Conservation (phyloP, 2,113 vertebrate species). For the Dryoscopus gambensis region DNA sequence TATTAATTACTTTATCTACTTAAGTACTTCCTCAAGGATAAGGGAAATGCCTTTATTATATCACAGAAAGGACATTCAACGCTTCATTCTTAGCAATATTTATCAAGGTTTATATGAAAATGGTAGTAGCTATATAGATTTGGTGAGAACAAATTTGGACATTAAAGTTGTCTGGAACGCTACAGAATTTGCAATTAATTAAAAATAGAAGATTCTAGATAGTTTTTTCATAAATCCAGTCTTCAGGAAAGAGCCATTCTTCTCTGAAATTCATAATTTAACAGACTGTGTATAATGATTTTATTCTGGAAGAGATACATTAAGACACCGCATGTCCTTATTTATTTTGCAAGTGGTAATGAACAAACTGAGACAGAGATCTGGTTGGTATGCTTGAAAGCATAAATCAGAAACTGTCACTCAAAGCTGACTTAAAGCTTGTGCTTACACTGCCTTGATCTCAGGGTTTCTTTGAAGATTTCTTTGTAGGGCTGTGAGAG, state of each 20-base stretch:
- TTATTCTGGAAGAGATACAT: background rate
- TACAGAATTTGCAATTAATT: background rate
- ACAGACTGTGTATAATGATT: background rate
- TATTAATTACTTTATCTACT: conserved; percentile 20
- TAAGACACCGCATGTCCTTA: background rate
- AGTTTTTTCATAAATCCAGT: background rate
- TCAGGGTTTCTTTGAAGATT: conserved; percentile 18
- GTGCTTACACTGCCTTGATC: conserved; percentile 20
- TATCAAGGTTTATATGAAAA: conserved; percentile 6
- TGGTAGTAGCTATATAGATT: background rate
- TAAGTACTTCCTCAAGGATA: conserved; percentile 11
- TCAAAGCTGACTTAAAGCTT: conserved; percentile 9
- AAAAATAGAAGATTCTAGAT: background rate
- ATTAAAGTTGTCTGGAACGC: background rate
- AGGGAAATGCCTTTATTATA: background rate
- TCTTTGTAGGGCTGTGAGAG: background rate
- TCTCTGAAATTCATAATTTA: background rate
- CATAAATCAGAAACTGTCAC: conserved; percentile 1
- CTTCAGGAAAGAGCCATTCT: background rate
- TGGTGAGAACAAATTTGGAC: background rate
- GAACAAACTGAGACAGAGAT: background rate
- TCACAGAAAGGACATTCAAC: background rate
- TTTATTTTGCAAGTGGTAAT: background rate
- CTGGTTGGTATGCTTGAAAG: background rate
- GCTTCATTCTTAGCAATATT: background rate